A percentile compares a stretch with the other conserved stretches of the same genome.
phyloP scores from a whole-genome alignment of 1,140 invertebrate genomes.

The Venturia canescens region DNA sequence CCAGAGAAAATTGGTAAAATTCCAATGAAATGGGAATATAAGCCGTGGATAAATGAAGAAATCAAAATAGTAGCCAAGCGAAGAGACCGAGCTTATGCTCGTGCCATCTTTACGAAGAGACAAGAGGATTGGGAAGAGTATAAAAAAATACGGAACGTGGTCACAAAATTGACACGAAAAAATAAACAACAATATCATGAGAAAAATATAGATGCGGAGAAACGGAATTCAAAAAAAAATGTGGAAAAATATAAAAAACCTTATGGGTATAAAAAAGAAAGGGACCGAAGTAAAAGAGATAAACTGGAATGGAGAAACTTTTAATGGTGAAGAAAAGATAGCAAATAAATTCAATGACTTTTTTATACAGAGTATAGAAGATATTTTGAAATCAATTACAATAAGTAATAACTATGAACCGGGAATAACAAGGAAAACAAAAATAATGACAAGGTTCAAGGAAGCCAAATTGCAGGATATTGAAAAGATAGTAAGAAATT shows the following conservation, averaged over 20 bases:
- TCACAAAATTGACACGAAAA: constrained; percentile 24
- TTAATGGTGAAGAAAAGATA: constrained; percentile 12
- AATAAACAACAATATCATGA: constrained; percentile 43
- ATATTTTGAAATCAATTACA: constrained; percentile 38
- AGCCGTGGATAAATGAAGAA: constrained; percentile 36
- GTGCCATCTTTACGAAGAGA: constrained; percentile 16
- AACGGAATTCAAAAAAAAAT: constrained; percentile 33
- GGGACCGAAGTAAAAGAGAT: constrained; percentile 14
- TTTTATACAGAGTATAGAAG: constrained; percentile 42
- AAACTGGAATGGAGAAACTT: constrained; percentile 7
- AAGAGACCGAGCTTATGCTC: constrained; percentile 38
- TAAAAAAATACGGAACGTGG: constrained; percentile 38
- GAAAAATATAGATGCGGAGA: neutral
- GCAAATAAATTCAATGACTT: constrained; percentile 49
- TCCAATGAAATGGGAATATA: too few species aligned
- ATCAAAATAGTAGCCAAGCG: constrained; percentile 26
- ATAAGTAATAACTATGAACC: too few species aligned
- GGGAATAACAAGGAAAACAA: too few species aligned
- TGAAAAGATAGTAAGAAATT: neutral
- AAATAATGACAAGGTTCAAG: neutral
- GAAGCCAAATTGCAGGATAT: neutral
- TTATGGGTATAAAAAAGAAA: constrained; percentile 40
- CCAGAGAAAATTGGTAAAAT: constrained; percentile 39
- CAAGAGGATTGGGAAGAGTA: constrained; percentile 37
- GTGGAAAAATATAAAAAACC: constrained; percentile 47